Evolutionary conservation across 1,140 invertebrate genomes (phyloP).

Genomic region (Harlomillsia oculata): DNA sequence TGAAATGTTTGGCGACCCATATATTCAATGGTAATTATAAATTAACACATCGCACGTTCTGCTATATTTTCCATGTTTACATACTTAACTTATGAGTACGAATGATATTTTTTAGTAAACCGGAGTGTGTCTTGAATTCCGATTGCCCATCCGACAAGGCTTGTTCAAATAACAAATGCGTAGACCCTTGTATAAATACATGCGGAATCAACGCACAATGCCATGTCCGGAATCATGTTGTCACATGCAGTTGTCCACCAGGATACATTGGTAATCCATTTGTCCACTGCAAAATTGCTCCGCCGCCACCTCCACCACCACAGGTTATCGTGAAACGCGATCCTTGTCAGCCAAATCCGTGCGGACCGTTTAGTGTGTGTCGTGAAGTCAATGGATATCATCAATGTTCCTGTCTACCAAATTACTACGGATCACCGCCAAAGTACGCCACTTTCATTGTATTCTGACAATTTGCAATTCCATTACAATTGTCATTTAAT

Average conservation of each 20-base stretch:
- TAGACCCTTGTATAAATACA: conserved; percentile 61
- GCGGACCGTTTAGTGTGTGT: conserved; percentile 53
- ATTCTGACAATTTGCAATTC: conserved; percentile 40
- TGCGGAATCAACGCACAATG: conserved; percentile 41
- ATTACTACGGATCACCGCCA: conserved; percentile 56
- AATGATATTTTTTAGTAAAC: no score
- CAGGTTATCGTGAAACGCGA: conserved; percentile 49
- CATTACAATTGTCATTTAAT: background rate
- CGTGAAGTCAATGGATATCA: conserved; percentile 57
- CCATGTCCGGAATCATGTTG: conserved; percentile 38
- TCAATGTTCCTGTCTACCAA: conserved; percentile 61
- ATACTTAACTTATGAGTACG: no score
- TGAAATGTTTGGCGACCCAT: conserved; percentile 52
- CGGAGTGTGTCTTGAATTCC: conserved; percentile 59
- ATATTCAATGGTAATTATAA: conserved; percentile 60
- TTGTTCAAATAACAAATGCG: conserved; percentile 69
- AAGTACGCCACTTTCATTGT: conserved; percentile 55
- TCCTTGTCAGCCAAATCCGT: conserved; percentile 63
- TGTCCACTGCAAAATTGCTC: conserved; percentile 5
- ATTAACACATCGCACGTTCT: no score
- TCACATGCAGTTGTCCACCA: conserved; percentile 56
- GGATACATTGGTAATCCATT: conserved; percentile 45
- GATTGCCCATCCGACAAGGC: conserved; percentile 69
- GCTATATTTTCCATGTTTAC: no score
- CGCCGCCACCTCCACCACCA: conserved; percentile 5